A percentile compares a stretch with the other conserved stretches of the same genome.
These are phyloP conservation scores for Heliconius erato DNA, from an alignment of 2,888 invertebrate genomes.

Conservation along the genomic window DNA sequence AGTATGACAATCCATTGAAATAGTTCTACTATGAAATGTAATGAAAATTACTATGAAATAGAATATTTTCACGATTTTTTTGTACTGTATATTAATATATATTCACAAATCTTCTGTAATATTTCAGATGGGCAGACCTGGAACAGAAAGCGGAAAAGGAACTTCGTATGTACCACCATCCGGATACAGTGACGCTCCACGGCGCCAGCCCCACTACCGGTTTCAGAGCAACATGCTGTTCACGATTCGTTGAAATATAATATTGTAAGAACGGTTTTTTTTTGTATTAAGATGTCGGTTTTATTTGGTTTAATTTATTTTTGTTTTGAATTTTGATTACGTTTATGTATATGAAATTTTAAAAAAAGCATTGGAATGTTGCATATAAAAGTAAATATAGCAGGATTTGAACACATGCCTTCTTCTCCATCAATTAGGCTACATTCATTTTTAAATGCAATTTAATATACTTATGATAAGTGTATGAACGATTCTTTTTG, in stretches of 20 bases:
- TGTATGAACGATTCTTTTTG: too few relatives aligned
- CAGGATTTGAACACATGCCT: too few relatives aligned
- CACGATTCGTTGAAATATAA: constrained; percentile 68
- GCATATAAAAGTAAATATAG: too few relatives aligned
- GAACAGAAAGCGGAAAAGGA: constrained; percentile 87
- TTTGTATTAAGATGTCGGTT: neutral
- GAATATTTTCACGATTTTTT: too few relatives aligned
- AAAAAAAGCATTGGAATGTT: too few relatives aligned
- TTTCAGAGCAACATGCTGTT: constrained; percentile 76
- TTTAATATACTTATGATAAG: too few relatives aligned
- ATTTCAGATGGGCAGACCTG: constrained; percentile 84
- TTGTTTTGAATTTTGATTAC: neutral
- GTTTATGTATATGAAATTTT: too few relatives aligned
- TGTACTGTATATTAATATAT: too few relatives aligned
- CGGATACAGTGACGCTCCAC: constrained; percentile 76
- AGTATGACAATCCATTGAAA: neutral
- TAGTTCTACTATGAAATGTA: neutral
- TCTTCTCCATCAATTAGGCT: too few relatives aligned
- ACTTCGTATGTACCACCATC: constrained; percentile 80
- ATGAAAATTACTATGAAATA: too few relatives aligned
- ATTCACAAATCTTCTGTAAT: too few relatives aligned
- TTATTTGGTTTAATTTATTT: neutral
- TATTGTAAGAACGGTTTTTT: neutral
- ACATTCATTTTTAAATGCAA: too few relatives aligned
- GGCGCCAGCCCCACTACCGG: constrained; percentile 76